Base-by-base conservation (phyloP, 2,888 invertebrate genomes). In the Mesorhabditis sp. region DNA sequence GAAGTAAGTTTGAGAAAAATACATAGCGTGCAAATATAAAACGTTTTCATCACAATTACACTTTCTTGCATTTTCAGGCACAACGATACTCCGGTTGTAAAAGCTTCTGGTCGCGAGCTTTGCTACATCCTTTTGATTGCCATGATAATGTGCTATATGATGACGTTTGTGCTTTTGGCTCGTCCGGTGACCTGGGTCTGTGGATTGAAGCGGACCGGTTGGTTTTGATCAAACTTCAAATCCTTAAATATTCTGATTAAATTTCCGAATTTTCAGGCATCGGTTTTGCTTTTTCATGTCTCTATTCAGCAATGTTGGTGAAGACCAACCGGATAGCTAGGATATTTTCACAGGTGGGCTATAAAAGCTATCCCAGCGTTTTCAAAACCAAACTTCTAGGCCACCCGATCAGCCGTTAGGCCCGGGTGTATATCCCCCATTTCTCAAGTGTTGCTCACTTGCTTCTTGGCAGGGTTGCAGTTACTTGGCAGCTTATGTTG, bases 81-180 rank as follows among this genome's bases (percentile, higher is more conserved):
- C 85, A 88, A 88, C 80, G 87, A 88, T 66, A 92, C 91, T 0
- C 91, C 91, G 0, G 89, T 92, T 13, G 84, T 83, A 15, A 91
- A 91, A 89, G 92, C 92, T 2, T 91, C 91, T 0, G 92, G 92
- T 0, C 88, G 92, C 13, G 92, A 92, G 84, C 88, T 92, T 5
- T 92, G 92, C 86, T 92, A 91, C 65, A 80, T 85, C 4, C 88
- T 92, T 2, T 87, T 92, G 4, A 87, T 88, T 70, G 91, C 92
- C 4, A 90, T 92, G 78, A 86, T 91, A 43, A 88, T 90, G 68
- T 91, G 91, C 79, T 92, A 92, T 61, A 67, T 74, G 58, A 91
- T 91, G 87, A 91, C 91, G 5, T 91, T 92, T 82, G 88, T 91
- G 5, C 89, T 92, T 75, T 88, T 92, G 64, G 89, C 91, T 45